Conservation (phyloP, 2,888 invertebrate genomes). For the Schizaphis graminum region DNA sequence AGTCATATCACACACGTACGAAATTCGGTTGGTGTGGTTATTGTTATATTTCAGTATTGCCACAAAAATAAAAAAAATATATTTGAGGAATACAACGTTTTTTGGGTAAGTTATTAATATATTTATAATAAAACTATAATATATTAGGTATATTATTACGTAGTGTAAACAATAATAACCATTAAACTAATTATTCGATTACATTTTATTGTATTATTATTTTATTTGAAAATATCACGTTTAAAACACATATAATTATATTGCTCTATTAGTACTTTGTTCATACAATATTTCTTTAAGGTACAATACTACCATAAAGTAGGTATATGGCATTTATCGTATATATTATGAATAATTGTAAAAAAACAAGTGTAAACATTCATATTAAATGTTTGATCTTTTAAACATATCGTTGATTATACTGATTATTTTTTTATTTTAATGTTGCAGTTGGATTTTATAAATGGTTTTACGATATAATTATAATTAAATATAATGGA, state of each 20-base stretch:
- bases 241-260: background rate
- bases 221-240: background rate
- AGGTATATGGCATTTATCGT: background rate
- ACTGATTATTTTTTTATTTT: background rate
- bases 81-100: background rate
- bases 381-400: background rate
- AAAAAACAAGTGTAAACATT: background rate
- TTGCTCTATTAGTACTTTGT: background rate
- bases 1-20: background rate
- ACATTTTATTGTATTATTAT: background rate
- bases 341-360: background rate
- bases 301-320: too few species aligned
- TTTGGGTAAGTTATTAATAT: background rate
- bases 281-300: background rate
- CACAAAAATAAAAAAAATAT: background rate
- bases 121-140: background rate
- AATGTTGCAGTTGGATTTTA: background rate
- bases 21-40: background rate
- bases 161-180: background rate
- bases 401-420: background rate
- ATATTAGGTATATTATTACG: background rate
- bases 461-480: background rate
- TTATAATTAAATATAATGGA: background rate
- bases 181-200: conserved; percentile 4
- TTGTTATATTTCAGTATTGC: background rate